Percentiles rank a stretch among this genome's conserved stretches.
Conservation (phyloP, 2,113 vertebrate genomes). For the Oryzias curvinotus region DNA sequence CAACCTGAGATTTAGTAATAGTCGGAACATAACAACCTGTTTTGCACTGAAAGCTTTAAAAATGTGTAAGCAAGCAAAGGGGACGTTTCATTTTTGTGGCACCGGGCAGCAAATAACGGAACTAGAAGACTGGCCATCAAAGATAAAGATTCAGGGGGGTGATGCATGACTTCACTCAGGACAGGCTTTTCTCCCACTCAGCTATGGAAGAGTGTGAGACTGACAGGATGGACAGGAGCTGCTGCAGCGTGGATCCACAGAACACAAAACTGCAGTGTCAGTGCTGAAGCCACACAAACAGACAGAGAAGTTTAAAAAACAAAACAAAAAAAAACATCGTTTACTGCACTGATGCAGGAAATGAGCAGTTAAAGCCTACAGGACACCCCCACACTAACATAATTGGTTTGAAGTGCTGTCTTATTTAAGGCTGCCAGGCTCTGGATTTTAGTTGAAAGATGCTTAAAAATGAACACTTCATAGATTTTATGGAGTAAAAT, state of each 20-base stretch:
- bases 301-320: too few relatives aligned
- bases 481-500: too few relatives aligned
- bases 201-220: conserved; percentile 9
- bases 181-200: conserved; percentile 33
- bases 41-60: conserved; percentile 53
- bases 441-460: too few relatives aligned
- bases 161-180: conserved; percentile 34
- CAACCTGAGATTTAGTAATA: conserved; percentile 67
- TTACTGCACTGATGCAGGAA: too few relatives aligned
- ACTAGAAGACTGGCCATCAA: conserved; percentile 28
- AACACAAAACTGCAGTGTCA: conserved; percentile 6
- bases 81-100: conserved; percentile 34
- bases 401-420: too few relatives aligned
- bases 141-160: conserved; percentile 29
- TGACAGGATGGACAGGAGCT: conserved; percentile 2
- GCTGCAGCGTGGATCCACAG: conserved; percentile 21
- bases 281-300: neutral
- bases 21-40: conserved; percentile 55
- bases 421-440: too few relatives aligned
- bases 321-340: too few relatives aligned
- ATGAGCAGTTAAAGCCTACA: too few relatives aligned
- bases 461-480: too few relatives aligned
- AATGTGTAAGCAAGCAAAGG: conserved; percentile 38
- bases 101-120: conserved; percentile 14
- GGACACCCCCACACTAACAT: too few relatives aligned